A percentile compares a stretch with the other conserved stretches of the same genome.
These are phyloP conservation scores for Creontiades dilutus DNA, from an alignment of 2,888 invertebrate genomes.

Conservation along the genomic window DNA sequence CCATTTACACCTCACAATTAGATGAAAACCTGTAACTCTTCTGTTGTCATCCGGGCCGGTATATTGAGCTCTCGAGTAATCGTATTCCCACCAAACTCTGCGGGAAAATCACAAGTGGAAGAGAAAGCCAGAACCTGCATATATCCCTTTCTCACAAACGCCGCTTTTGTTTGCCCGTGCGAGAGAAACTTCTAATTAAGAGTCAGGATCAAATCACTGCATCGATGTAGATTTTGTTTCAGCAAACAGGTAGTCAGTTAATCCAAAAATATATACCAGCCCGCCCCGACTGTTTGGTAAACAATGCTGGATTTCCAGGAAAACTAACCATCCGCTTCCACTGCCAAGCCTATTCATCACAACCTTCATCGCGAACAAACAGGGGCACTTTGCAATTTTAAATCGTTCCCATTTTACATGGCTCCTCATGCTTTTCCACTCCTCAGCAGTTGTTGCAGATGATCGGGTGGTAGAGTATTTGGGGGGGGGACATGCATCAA, in stretches of 20 bases:
- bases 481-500: too few relatives aligned
- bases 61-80: background rate
- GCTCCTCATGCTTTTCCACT: too few relatives aligned
- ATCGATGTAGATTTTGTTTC: background rate
- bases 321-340: too few relatives aligned
- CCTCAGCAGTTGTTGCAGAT: too few relatives aligned
- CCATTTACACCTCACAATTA: too few relatives aligned
- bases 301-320: background rate
- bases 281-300: background rate
- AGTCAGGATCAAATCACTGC: background rate
- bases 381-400: too few relatives aligned
- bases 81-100: background rate
- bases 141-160: background rate
- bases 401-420: too few relatives aligned
- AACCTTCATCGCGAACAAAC: too few relatives aligned
- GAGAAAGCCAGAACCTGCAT: background rate
- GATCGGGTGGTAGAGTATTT: too few relatives aligned
- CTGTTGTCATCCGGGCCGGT: too few relatives aligned
- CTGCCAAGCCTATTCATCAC: too few relatives aligned
- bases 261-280: background rate
- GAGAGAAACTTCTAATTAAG: background rate
- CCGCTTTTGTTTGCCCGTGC: constrained; percentile 7
- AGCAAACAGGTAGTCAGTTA: background rate
- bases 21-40: too few relatives aligned
- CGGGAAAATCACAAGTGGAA: background rate